Conservation (phyloP, 2,797 vertebrate species). For the Selene dorsalis region DNA sequence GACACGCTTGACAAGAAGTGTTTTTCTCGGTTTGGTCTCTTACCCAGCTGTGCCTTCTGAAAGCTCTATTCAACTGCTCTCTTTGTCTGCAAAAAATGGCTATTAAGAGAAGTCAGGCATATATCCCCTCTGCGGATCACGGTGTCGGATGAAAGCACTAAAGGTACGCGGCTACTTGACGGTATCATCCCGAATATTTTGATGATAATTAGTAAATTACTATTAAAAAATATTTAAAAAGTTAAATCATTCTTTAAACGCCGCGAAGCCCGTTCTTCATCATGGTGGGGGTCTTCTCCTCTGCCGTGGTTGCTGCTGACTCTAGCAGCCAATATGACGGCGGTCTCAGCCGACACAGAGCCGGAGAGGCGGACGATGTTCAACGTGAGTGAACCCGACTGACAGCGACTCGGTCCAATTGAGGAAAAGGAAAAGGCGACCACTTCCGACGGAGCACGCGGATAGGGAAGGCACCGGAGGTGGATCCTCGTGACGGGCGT, state of each 20-base stretch:
- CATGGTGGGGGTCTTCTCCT: conserved; percentile 72
- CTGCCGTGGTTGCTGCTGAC: conserved; percentile 76
- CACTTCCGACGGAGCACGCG: conserved; percentile 74
- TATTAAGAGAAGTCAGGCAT: conserved; percentile 83
- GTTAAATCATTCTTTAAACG: conserved; percentile 37
- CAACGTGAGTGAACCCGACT: conserved; percentile 66
- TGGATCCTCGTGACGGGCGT: conserved; percentile 71
- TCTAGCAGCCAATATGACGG: conserved; percentile 84
- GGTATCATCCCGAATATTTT: conserved; percentile 77
- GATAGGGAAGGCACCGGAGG: conserved; percentile 65
- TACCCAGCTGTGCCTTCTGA: conserved; percentile 75
- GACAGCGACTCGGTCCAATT: conserved; percentile 77
- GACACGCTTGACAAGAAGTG: background rate
- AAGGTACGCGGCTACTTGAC: conserved; percentile 56
- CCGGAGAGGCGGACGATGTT: conserved; percentile 70
- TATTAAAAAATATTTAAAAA: conserved; percentile 43
- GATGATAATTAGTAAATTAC: conserved; percentile 33
- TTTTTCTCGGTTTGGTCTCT: conserved; percentile 53
- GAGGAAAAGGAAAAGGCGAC: conserved; percentile 40
- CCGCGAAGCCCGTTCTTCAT: conserved; percentile 62
- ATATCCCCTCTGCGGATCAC: conserved; percentile 80
- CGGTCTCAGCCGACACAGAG: conserved; percentile 72
- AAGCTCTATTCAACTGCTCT: conserved; percentile 82
- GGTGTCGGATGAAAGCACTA: conserved; percentile 72
- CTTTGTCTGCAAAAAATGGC: conserved; percentile 89